Base-by-base conservation (phyloP, 2,797 vertebrate genomes). In the Myotis pilosus region DNA sequence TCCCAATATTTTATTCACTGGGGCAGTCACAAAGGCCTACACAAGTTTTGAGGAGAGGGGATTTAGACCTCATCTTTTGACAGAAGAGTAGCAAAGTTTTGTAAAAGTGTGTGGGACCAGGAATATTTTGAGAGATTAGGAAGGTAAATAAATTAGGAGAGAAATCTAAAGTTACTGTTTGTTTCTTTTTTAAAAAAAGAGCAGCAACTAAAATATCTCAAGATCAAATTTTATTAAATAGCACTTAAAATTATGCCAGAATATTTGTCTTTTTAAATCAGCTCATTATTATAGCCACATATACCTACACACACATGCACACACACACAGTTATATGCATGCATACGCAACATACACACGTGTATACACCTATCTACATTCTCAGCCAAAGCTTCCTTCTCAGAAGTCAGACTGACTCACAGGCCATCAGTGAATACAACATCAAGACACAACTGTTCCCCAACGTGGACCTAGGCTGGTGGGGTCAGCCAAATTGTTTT, bases 401-500 rank as follows among this genome's bases (percentile, higher is more conserved):
- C 72, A 81, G 47, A 92, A 89, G 60, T 92, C 92, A 89, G 8
- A 79, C 22, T 95, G 87, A 94, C 64, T 90, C 33, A 64, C 33
- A 80, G 44, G n/a, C 44, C 92, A 41, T 71, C 76, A 87, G 0
- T 38, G 76, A 96, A 71, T 89, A 51, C 36, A 85, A n/a, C 41
- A 75, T 66, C 19, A 80, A 95, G 89, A 89, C 19, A 82, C 55
- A 82, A 79, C 38, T 84, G 30, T 85, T 36, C 64, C 68, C 36
- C 62, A 55, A 17, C 57, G 60, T 89, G 62, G 82, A 93, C 62
- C 51, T 8, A 23, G 36, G 82, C 64, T 87, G 20, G 44, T 76
- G 53, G 20, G 55, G 88, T 97, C 87, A 95, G 93, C 71, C 92
- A 95, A 95, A 83, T 74, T 88, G 41, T 41, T 94, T 96, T 86